Evolutionary conservation across 2,113 vertebrate genomes (phyloP), one percentile per base, ranked within the genome.

Genomic region (Mesembrinibis cayennensis): DNA sequence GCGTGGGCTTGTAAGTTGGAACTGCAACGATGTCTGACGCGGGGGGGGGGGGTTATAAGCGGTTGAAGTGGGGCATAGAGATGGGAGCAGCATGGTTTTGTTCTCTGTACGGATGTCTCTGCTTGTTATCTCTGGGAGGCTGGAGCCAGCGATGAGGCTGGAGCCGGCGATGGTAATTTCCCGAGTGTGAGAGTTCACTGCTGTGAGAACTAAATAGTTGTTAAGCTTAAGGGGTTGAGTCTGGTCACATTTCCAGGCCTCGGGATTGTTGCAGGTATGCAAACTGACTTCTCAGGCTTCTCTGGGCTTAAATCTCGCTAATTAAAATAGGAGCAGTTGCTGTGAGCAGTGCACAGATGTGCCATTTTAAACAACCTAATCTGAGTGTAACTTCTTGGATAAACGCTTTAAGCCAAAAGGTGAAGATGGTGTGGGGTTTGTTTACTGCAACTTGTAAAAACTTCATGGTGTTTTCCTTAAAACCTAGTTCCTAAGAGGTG

Each of bases 11-110:
- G 14, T 27, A 26, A 59, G 19, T 34, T 34, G 25, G 53, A 62
- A 26, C 11, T 4, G 13, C 13, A 13, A 0, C 3, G 11, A 6
- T 22, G 38, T 40, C 21, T 47, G 30, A 6, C 2, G 26, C 3
- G 21, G 8, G 15, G 18, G 25, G 8, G 9, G 25, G 49, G 16
- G 22, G 10, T 29, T 59, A 7, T 50, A 42, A 38, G 25, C 4
- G 14, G 12, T 42, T 80, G 6, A 38, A 49, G 29, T 15, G 30
- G 61, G 55, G 22, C 4, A 32, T n/a, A 6, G 23, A 16, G 36
- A 1, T 65, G 47, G 23, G 44, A 73, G 36, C 45, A 61, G 59
- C 14, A 1, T 20, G 62, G 26, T 23, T 78, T 56, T 70, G 16
- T 29, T n/a, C n/a, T n/a, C n/a, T n/a, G n/a, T 23, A 0, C 3